These are phyloP conservation scores for Buphagus erythrorhynchus DNA, from an alignment of 2,797 vertebrate genomes.

Conservation along the genomic window DNA sequence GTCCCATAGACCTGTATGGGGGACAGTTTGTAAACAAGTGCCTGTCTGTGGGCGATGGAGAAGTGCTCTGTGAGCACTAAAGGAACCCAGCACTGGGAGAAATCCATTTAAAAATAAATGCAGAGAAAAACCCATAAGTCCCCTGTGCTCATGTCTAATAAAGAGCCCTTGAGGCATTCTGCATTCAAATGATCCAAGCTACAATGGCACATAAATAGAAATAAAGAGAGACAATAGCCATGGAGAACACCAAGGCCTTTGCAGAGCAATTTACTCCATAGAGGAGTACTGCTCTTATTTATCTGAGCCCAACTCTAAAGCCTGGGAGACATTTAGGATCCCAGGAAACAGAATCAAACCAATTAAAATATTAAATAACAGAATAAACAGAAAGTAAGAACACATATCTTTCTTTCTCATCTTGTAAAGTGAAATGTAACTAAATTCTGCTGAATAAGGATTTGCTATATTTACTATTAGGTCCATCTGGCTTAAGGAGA, in stretches of 20 bases:
- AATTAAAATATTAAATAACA: not conserved
- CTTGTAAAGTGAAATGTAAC: not conserved
- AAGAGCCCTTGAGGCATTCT: not conserved
- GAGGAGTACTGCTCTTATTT: not conserved
- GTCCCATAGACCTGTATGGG: not conserved
- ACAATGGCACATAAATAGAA: not conserved
- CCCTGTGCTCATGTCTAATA: not conserved
- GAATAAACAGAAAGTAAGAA: not conserved
- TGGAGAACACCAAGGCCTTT: not conserved
- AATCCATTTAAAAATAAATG: not conserved
- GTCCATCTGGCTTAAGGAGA: not conserved
- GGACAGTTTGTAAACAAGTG: not conserved
- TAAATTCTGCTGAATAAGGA: not conserved
- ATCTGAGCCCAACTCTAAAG: not conserved
- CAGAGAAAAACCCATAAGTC: not conserved
- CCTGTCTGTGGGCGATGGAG: not conserved
- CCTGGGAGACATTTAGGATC: not conserved
- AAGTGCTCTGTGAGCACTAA: not conserved
- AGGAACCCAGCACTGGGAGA: not conserved
- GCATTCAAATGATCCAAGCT: not conserved
- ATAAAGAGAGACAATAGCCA: not conserved
- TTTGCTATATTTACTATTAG: not conserved
- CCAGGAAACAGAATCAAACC: not conserved
- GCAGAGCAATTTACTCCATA: not conserved
- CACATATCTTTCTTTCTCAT: not conserved